These are phyloP conservation scores for Drosophila algonquin DNA, from an alignment of 2,888 invertebrate species.

Conservation along the genomic window DNA sequence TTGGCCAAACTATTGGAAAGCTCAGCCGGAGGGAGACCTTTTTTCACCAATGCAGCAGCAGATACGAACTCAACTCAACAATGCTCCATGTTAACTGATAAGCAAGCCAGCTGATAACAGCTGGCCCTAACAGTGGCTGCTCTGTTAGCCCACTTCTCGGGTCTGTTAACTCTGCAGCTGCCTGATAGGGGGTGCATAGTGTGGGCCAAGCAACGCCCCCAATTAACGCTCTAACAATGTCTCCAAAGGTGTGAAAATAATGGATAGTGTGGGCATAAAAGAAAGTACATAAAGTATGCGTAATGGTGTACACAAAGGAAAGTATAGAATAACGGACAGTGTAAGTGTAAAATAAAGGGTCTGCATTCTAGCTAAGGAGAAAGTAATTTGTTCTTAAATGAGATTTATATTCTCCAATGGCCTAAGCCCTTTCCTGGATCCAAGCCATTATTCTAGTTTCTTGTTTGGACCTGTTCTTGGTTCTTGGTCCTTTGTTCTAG, in stretches of 20 bases:
- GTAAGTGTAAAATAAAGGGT: neutral
- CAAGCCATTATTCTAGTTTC: neutral
- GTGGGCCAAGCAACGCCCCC: slow-evolving; percentile 42
- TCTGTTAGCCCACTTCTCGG: slow-evolving; percentile 21
- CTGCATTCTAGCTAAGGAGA: neutral
- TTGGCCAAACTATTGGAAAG: slow-evolving; percentile 63
- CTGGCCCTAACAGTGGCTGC: slow-evolving; percentile 12
- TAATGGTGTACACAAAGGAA: neutral
- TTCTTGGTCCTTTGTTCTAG: neutral
- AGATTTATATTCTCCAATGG: neutral
- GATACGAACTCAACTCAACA: slow-evolving; percentile 51
- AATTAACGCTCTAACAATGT: neutral
- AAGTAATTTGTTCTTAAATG: neutral
- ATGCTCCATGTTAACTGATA: slow-evolving; percentile 59
- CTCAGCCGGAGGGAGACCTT: slow-evolving; percentile 36
- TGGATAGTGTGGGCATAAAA: neutral
- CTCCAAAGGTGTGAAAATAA: neutral
- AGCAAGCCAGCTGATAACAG: slow-evolving; percentile 55
- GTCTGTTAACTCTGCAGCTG: slow-evolving; percentile 31
- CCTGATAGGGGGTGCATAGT: neutral
- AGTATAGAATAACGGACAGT: neutral
- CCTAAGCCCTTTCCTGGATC: neutral
- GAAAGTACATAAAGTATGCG: neutral
- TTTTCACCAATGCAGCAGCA: slow-evolving; percentile 38
- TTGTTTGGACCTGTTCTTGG: neutral